Conservation (phyloP, 2,888 invertebrate species). For the Pterostichus madidus region DNA sequence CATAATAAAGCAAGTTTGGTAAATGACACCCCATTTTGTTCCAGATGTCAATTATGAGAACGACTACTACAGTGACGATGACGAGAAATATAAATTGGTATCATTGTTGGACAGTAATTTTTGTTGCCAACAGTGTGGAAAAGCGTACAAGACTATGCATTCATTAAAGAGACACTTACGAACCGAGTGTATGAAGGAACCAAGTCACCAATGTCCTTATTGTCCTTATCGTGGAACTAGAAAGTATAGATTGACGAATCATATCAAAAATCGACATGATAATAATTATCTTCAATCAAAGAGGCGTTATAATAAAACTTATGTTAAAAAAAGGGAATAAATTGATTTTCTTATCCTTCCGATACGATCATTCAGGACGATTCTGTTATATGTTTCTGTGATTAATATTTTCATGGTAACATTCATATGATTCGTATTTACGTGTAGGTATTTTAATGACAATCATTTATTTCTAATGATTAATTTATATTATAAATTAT, state of each 20-base stretch:
- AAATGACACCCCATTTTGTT: constrained; percentile 31
- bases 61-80: neutral
- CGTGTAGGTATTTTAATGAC: no score
- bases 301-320: constrained; percentile 1
- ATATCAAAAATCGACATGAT: constrained; percentile 72
- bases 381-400: no score
- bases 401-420: no score
- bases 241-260: constrained; percentile 79
- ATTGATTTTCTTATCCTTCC: no score
- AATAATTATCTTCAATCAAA: neutral
- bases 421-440: no score
- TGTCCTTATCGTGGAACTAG: constrained; percentile 79
- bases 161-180: constrained; percentile 84
- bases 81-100: neutral
- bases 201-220: constrained; percentile 81
- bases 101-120: neutral
- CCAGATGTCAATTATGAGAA: neutral
- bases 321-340: no score
- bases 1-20: no score
- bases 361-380: no score
- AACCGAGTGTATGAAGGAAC: constrained; percentile 84
- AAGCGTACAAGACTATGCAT: constrained; percentile 85
- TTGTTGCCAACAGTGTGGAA: constrained; percentile 83
- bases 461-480: no score
- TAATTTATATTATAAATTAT: no score